These are phyloP conservation scores for Odocoileus virginianus DNA, from an alignment of 2,113 vertebrate genomes.

Conservation along the genomic window DNA sequence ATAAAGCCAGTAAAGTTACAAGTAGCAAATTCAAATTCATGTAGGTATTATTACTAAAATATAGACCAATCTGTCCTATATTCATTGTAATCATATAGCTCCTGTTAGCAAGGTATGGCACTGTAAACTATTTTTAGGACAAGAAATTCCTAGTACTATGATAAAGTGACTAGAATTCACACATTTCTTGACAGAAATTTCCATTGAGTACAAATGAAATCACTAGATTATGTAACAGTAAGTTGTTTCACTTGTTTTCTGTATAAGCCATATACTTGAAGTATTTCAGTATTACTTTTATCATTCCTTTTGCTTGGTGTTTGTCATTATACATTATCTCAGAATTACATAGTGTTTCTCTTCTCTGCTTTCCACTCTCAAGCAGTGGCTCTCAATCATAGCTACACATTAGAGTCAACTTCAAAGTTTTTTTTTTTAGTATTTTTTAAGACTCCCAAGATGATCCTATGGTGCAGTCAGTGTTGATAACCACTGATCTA, in stretches of 20 bases:
- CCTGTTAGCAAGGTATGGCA: neutral
- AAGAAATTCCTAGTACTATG: neutral
- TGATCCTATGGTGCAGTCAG: neutral
- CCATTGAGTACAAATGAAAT: neutral
- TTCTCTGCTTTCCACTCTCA: neutral
- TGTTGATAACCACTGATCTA: neutral
- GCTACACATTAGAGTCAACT: neutral
- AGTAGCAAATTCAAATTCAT: slow-evolving; percentile 17
- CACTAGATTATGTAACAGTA: neutral
- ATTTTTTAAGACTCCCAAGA: neutral
- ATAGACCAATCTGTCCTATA: neutral
- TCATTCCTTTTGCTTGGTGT: neutral
- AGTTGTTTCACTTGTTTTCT: slow-evolving; percentile 16
- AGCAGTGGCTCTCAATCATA: neutral
- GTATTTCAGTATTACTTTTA: neutral
- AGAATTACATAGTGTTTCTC: neutral
- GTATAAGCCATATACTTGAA: neutral
- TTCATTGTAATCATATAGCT: neutral
- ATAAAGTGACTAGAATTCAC: neutral
- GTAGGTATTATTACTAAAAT: neutral
- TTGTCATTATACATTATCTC: neutral
- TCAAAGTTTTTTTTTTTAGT: neutral
- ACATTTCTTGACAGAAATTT: slow-evolving; percentile 34
- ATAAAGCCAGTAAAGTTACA: neutral
- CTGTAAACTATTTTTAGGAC: neutral